Evolutionary conservation across 2,113 vertebrate species (phyloP).

Genomic region (Gavia stellata): DNA sequence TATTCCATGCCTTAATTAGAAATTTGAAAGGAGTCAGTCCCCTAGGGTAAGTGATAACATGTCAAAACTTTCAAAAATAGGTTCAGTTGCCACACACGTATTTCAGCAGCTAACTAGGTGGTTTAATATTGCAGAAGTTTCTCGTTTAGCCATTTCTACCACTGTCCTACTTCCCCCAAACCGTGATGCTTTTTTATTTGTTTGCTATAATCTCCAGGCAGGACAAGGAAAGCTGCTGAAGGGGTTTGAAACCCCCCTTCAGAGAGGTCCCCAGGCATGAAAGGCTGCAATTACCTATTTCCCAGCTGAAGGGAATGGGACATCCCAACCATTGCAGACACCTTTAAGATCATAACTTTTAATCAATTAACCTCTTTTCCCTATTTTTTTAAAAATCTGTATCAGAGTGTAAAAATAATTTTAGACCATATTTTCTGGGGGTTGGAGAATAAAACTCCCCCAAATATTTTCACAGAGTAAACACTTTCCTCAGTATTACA

Average conservation of each 20-base stretch:
- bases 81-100: accelerated
- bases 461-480: background rate
- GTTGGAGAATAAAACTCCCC: background rate
- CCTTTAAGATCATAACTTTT: background rate
- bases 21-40: background rate
- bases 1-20: background rate
- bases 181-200: background rate
- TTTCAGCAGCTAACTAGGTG: background rate
- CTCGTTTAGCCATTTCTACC: background rate
- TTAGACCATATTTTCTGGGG: background rate
- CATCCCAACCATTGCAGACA: background rate
- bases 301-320: background rate
- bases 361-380: background rate
- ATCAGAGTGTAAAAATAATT: background rate
- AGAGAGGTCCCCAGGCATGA: background rate
- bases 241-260: background rate
- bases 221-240: background rate
- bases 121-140: conserved; percentile 17
- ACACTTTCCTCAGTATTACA: background rate
- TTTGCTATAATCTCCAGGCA: background rate
- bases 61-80: background rate
- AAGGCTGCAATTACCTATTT: background rate
- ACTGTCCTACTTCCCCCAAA: background rate
- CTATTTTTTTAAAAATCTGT: background rate
- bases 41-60: background rate